phyloP scores from a whole-genome alignment of 2,888 invertebrate species.

The Trichopria drosophilae region DNA sequence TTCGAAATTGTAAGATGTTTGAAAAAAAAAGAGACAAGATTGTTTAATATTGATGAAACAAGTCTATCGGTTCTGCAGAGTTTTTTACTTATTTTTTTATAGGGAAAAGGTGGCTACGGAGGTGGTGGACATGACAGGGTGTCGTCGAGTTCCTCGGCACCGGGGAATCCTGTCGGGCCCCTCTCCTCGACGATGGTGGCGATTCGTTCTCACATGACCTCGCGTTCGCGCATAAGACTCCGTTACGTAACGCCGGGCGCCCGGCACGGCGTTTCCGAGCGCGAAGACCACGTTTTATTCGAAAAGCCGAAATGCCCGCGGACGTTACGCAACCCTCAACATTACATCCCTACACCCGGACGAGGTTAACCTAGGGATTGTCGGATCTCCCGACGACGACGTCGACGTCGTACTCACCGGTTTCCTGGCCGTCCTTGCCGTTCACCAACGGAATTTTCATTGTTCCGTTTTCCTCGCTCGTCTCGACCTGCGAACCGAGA shows the following conservation, averaged over 20 bases:
- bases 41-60: no score
- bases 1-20: no score
- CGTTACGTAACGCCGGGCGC: constrained; percentile 44
- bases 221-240: constrained; percentile 45
- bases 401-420: constrained; percentile 4
- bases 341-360: not conserved
- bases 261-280: no score
- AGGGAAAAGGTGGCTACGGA: no score
- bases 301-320: no score
- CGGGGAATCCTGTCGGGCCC: constrained; percentile 35
- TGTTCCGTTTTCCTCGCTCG: constrained; percentile 51
- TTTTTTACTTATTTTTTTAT: no score
- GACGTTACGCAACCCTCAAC: constrained; percentile 5
- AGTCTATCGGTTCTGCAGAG: no score
- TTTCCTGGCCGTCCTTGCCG: constrained; percentile 34
- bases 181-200: constrained; percentile 42
- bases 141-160: no score
- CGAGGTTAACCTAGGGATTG: not conserved
- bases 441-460: constrained; percentile 51
- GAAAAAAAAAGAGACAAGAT: no score
- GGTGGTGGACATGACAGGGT: no score
- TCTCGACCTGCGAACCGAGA: constrained; percentile 57
- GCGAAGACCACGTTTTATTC: constrained; percentile 32
- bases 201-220: constrained; percentile 50
- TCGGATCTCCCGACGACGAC: not conserved